Evolutionary conservation across 2,113 vertebrate species (phyloP), one percentile per base, ranked within the genome.

Genomic region (Menidia beryllina): DNA sequence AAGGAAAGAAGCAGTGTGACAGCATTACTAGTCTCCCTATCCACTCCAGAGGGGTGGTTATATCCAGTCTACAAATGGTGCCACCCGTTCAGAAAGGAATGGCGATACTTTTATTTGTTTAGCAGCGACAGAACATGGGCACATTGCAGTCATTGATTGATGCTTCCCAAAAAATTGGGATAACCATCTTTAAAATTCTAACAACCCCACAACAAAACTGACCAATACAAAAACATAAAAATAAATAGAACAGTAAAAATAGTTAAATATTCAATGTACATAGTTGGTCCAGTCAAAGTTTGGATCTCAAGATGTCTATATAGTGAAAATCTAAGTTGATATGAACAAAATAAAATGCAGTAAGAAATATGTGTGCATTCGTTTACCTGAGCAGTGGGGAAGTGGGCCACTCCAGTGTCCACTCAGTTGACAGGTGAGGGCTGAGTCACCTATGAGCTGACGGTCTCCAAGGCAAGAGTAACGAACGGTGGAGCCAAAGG

Each of bases 361-460:
- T 39, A 39, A 2, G 1, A 20, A 8, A 21, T 49, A 20, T 57
- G 54, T 58, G 67, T 67, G 71, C 30, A 54, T 58, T 20, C 17
- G 30, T 78, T 41, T 88, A 98, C 98, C 98, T 95, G 98, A 97
- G 82, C 98, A 99, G 87, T 99, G 97, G 61, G 98, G 97, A 75
- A 97, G 94, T 7, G 97, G 95, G 82, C 94, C 95, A 47, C 95
- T 98, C 97, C 98, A 99, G 67, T 97, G 96, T 73, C 97, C 96
- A 19, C 94, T 98, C 80, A 98, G 83, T 34, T 99, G 97, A 72
- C 98, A 99, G 1, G 94, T 97, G 63, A 97, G 94, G 58, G 94
- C 91, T 14, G 95, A 75, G 10, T 95, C 95, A 53, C 98, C 98
- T 41, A 97, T 75, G 74, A 98, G 90, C 1, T 88, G 91, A 4